A percentile compares a stretch with the other conserved stretches of the same genome.
These are phyloP conservation scores for Leptatherina wallacei DNA, from an alignment of 2,797 vertebrate species.

Conservation along the genomic window DNA sequence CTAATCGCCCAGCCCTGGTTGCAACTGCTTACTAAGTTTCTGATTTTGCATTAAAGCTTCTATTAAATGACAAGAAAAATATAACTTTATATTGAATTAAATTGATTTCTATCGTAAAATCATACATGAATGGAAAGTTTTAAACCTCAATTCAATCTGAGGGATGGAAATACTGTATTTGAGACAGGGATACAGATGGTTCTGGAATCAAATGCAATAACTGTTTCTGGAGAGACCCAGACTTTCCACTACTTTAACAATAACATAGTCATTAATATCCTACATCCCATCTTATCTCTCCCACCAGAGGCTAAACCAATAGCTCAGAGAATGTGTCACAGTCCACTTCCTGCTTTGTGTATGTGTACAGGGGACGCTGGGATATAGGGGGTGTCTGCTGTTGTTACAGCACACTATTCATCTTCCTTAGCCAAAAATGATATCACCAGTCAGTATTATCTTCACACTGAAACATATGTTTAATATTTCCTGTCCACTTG, in stretches of 20 bases:
- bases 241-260: conserved; percentile 73
- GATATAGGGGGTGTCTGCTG: conserved; percentile 11
- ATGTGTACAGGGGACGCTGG: conserved; percentile 24
- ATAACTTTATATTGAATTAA: conserved; percentile 20
- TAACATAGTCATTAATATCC: conserved; percentile 72
- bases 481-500: conserved; percentile 17
- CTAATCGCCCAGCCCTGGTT: too few species aligned
- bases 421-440: conserved; percentile 45
- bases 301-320: conserved; percentile 47
- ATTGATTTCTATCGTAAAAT: conserved; percentile 36
- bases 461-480: conserved; percentile 44
- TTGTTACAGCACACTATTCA: conserved; percentile 42
- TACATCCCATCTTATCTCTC: conserved; percentile 66
- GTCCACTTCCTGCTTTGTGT: conserved; percentile 51
- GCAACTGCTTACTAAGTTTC: conserved; percentile 5
- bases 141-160: conserved; percentile 32
- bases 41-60: not conserved
- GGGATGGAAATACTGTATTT: conserved; percentile 29
- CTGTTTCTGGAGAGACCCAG: conserved; percentile 50
- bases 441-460: conserved; percentile 43
- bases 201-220: conserved; percentile 30
- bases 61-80: not conserved
- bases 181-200: conserved; percentile 40
- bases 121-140: conserved; percentile 41
- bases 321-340: conserved; percentile 46